Conservation (phyloP, 2,797 vertebrate genomes). For the Eulemur mongoz region DNA sequence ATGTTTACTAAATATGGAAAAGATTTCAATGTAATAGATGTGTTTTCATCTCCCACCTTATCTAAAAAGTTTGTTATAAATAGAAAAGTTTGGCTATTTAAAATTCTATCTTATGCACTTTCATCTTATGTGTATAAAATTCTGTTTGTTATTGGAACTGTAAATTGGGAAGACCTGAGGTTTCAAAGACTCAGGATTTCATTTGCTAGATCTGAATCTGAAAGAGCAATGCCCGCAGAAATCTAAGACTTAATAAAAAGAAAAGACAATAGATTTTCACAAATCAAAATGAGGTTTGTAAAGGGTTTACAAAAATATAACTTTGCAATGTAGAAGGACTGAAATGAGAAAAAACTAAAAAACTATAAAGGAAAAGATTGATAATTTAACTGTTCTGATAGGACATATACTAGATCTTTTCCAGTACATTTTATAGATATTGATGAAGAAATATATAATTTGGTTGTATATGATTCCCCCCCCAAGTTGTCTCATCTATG, state of each 20-base stretch:
- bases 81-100: not conserved
- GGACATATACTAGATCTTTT: not conserved
- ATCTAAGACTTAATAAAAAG: constrained; percentile 3
- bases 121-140: not conserved
- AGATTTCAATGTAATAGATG: not conserved
- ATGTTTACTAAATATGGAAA: constrained; percentile 11
- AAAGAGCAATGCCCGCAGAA: constrained; percentile 23
- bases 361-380: not conserved
- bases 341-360: constrained; percentile 25
- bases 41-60: not conserved
- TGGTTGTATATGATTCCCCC: not conserved
- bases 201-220: constrained; percentile 32
- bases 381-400: not conserved
- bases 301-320: constrained; percentile 27
- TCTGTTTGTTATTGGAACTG: not conserved
- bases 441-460: constrained; percentile 52
- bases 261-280: not conserved
- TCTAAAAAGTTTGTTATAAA: not conserved
- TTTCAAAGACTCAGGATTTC: constrained; percentile 5
- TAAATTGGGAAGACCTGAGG: constrained; percentile 12
- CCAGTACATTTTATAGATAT: not conserved
- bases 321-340: not conserved
- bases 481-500: not conserved
- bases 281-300: constrained; percentile 36
- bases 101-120: not conserved